Evolutionary conservation across 2,113 vertebrate genomes (phyloP).

Genomic region (Gallinago paraguaiae): DNA sequence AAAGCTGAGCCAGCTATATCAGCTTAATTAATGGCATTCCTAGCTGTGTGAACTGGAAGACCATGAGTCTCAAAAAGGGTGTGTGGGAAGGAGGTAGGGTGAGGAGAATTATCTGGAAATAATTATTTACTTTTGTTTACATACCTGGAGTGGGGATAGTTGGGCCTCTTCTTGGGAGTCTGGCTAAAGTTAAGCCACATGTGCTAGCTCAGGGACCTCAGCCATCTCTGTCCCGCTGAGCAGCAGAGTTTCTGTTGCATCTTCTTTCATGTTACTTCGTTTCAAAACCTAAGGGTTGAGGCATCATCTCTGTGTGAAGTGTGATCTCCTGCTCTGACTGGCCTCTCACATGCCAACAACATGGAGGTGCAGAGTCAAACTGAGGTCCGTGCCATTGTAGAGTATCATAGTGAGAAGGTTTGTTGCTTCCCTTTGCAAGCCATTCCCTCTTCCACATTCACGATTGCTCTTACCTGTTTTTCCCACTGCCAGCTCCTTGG

Average conservation of each 20-base stretch:
- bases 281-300: not conserved
- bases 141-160: not conserved
- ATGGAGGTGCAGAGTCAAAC: not conserved
- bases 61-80: not conserved
- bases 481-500: not conserved
- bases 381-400: not conserved
- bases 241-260: not conserved
- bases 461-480: not conserved
- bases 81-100: not conserved
- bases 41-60: not conserved
- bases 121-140: not conserved
- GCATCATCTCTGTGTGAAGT: not conserved
- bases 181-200: not conserved
- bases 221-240: not conserved
- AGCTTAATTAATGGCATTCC: slow-evolving; percentile 20
- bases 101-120: not conserved
- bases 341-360: not conserved
- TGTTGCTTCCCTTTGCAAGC: not conserved
- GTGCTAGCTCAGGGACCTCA: not conserved
- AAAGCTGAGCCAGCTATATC: slow-evolving; percentile 18
- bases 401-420: not conserved
- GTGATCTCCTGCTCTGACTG: not conserved
- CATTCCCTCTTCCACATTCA: not conserved
- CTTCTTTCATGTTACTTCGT: not conserved
- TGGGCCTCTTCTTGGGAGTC: not conserved